A percentile compares a stretch with the other conserved stretches of the same genome.
Conservation (phyloP, 2,888 invertebrate species). For the Polymixis lichenea region DNA sequence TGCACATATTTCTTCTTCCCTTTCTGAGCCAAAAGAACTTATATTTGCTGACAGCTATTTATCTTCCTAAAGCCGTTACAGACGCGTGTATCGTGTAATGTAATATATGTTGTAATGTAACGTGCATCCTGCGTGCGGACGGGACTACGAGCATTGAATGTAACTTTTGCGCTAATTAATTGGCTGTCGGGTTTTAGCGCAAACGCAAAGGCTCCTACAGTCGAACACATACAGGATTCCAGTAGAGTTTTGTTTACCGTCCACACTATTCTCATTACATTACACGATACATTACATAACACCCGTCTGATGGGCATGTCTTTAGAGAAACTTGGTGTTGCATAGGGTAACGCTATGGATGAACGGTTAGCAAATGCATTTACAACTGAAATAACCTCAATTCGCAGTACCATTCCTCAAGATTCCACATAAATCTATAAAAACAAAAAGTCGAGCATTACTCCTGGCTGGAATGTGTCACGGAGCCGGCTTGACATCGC, state of each 20-base stretch:
- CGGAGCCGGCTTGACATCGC: slow-evolving; percentile 61
- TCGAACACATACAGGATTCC: too few relatives aligned
- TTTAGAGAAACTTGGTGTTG: background rate
- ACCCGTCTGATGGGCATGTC: too few relatives aligned
- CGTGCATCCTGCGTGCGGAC: too few relatives aligned
- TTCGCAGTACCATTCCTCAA: slow-evolving; percentile 23
- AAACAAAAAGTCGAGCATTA: slow-evolving; percentile 34
- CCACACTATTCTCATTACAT: too few relatives aligned
- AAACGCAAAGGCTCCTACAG: too few relatives aligned
- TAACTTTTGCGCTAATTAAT: too few relatives aligned
- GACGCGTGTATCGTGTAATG: too few relatives aligned
- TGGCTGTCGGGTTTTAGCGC: too few relatives aligned
- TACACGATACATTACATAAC: too few relatives aligned
- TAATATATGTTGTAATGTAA: too few relatives aligned
- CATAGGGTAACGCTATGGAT: background rate
- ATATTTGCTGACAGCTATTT: background rate
- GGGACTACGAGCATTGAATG: too few relatives aligned
- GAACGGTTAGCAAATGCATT: slow-evolving; percentile 17
- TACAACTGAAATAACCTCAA: slow-evolving; percentile 26
- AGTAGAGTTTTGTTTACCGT: too few relatives aligned
- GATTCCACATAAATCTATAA: slow-evolving; percentile 38
- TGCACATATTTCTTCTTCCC: background rate
- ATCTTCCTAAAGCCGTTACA: background rate
- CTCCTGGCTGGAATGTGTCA: slow-evolving; percentile 54
- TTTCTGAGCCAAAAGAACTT: background rate